phyloP scores from a whole-genome alignment of 64 coral and sea anemone genomes.

The Stylophora pistillata region DNA sequence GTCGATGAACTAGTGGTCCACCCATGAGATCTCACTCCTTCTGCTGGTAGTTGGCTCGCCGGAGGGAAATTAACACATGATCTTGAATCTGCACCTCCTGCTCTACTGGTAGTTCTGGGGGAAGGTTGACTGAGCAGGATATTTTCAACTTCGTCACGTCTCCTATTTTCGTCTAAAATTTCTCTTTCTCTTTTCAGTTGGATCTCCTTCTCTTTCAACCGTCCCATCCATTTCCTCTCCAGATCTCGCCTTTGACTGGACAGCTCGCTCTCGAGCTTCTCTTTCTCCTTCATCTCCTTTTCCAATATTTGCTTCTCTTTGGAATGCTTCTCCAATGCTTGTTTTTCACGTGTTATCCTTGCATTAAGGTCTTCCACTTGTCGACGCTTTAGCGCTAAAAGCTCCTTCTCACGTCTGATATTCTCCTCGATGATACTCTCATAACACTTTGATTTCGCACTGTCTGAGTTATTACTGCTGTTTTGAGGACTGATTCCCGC shows the following conservation, averaged over 20 bases:
- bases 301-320: slow-evolving; percentile 71
- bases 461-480: slow-evolving; percentile 56
- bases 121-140: slow-evolving; percentile 17
- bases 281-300: slow-evolving; percentile 71
- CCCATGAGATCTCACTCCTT: not conserved
- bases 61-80: not conserved
- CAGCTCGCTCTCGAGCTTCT: slow-evolving; percentile 70
- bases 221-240: slow-evolving; percentile 82
- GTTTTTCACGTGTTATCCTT: slow-evolving; percentile 70
- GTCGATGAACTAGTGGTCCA: not conserved
- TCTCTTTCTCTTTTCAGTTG: slow-evolving; percentile 69
- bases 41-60: not conserved
- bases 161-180: slow-evolving; percentile 35
- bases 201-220: slow-evolving; percentile 71
- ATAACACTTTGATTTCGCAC: slow-evolving; percentile 65
- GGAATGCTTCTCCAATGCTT: slow-evolving; percentile 61
- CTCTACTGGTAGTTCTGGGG: not conserved
- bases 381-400: slow-evolving; percentile 70
- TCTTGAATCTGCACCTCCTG: not conserved
- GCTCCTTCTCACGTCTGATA: slow-evolving; percentile 76
- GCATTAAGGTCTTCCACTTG: slow-evolving; percentile 80
- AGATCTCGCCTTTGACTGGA: slow-evolving; percentile 77
- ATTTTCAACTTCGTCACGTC: slow-evolving; percentile 47
- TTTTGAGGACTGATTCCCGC: slow-evolving; percentile 29
- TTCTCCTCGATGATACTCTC: slow-evolving; percentile 85